Conservation (phyloP, 2,888 invertebrate genomes). For the Drosophila conformis region DNA sequence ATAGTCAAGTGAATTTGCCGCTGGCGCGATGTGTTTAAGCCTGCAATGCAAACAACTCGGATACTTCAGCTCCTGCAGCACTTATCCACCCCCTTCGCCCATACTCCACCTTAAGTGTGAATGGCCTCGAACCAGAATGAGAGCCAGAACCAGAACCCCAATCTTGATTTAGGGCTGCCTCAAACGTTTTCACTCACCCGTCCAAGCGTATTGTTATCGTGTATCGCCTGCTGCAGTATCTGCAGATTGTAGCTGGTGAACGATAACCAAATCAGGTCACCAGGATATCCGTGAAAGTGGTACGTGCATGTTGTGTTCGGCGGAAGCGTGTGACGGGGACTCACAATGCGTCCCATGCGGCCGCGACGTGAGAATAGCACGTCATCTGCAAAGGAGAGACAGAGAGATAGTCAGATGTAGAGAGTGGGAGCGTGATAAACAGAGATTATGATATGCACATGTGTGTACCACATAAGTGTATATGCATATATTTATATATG, state of each 20-base stretch:
- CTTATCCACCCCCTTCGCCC: not conserved
- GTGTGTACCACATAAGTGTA: conserved; percentile 1
- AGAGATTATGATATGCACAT: conserved; percentile 36
- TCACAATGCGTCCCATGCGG: conserved; percentile 90
- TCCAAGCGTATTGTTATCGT: conserved; percentile 86
- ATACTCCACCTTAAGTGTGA: not conserved
- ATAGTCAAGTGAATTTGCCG: conserved; percentile 55
- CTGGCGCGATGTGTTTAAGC: conserved; percentile 59
- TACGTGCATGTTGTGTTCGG: conserved; percentile 95
- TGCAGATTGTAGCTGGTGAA: conserved; percentile 94
- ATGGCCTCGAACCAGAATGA: not conserved
- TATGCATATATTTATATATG: not conserved
- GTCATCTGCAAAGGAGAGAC: conserved; percentile 83
- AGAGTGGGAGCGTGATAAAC: conserved; percentile 38
- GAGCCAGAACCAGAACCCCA: not conserved
- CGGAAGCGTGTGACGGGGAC: conserved; percentile 93
- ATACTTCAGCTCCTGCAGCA: conserved; percentile 40
- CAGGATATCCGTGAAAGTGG: conserved; percentile 91
- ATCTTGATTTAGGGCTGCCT: conserved; percentile 15
- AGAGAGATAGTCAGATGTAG: not conserved
- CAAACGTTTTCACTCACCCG: conserved; percentile 82
- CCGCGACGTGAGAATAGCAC: conserved; percentile 87
- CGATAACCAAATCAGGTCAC: conserved; percentile 94
- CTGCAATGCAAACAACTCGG: conserved; percentile 62
- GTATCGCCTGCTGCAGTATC: conserved; percentile 88